Percentiles rank a stretch among this genome's conserved stretches.
Conservation (phyloP, 2,113 vertebrate species). For the Microcebus griseorufus region DNA sequence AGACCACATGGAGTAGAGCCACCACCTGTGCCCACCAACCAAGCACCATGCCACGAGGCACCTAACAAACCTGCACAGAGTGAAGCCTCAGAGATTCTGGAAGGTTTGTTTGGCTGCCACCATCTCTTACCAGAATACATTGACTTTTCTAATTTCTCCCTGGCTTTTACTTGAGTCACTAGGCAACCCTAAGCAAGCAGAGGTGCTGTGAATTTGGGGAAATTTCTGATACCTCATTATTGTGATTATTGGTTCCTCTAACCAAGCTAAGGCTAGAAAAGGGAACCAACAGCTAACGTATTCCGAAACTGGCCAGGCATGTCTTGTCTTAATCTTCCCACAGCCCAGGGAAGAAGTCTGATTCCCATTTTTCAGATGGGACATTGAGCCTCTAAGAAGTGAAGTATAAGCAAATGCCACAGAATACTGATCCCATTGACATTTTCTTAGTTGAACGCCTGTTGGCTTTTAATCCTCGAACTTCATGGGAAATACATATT, state of each 20-base stretch:
- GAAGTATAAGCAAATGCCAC: background rate
- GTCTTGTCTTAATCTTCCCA: background rate
- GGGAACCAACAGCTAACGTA: background rate
- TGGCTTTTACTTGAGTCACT: background rate
- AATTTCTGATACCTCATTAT: background rate
- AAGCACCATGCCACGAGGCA: background rate
- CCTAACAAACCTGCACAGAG: no score
- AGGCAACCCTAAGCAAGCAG: background rate
- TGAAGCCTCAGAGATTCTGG: background rate
- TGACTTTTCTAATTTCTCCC: background rate
- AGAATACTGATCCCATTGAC: background rate
- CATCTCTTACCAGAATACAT: background rate
- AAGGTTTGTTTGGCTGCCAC: background rate
- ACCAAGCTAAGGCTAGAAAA: background rate
- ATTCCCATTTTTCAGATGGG: background rate
- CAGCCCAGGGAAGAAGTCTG: background rate
- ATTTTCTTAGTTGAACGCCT: background rate
- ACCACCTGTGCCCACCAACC: no score
- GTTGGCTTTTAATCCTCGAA: background rate
- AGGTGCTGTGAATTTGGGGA: background rate
- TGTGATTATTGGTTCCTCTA: background rate
- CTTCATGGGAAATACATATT: background rate
- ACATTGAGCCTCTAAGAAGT: background rate
- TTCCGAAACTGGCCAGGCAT: no score
- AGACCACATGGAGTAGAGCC: background rate